Conservation (phyloP, 1,140 invertebrate species). For the Agraylea sexmaculata region DNA sequence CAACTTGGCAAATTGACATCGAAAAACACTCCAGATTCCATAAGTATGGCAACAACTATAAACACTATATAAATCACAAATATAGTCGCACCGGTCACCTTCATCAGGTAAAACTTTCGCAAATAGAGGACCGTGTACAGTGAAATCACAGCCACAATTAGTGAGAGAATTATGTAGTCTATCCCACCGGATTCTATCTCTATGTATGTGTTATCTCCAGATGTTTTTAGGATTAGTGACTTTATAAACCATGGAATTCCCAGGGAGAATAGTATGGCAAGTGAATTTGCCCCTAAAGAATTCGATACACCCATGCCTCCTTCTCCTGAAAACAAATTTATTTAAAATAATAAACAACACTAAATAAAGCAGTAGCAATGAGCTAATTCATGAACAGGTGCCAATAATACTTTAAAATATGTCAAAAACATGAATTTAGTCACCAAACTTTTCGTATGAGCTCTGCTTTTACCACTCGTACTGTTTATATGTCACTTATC, state of each 20-base stretch:
- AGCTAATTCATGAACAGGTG: background rate
- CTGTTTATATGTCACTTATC: too few species aligned
- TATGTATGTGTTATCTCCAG: slow-evolving; percentile 34
- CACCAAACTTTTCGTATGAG: background rate
- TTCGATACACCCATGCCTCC: slow-evolving; percentile 78
- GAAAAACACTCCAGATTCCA: slow-evolving; percentile 45
- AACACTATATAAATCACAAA: slow-evolving; percentile 48
- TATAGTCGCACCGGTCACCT: slow-evolving; percentile 45
- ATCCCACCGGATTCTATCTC: slow-evolving; percentile 47
- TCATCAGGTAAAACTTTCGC: slow-evolving; percentile 47
- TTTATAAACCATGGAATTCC: slow-evolving; percentile 76
- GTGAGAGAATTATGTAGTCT: slow-evolving; percentile 50
- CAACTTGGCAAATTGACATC: slow-evolving; percentile 36
- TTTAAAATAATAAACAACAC: background rate
- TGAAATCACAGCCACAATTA: slow-evolving; percentile 44
- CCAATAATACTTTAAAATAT: background rate
- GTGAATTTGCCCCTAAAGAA: slow-evolving; percentile 69
- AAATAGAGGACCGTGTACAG: slow-evolving; percentile 44
- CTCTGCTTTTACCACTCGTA: background rate
- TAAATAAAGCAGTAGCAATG: background rate
- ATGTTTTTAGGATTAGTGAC: slow-evolving; percentile 42
- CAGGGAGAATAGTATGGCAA: slow-evolving; percentile 77
- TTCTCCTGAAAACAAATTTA: slow-evolving; percentile 47
- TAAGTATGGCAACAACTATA: slow-evolving; percentile 46
- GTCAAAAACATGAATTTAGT: too few species aligned